Conservation (phyloP, 2,113 vertebrate species). For the Cisticola juncidis region DNA sequence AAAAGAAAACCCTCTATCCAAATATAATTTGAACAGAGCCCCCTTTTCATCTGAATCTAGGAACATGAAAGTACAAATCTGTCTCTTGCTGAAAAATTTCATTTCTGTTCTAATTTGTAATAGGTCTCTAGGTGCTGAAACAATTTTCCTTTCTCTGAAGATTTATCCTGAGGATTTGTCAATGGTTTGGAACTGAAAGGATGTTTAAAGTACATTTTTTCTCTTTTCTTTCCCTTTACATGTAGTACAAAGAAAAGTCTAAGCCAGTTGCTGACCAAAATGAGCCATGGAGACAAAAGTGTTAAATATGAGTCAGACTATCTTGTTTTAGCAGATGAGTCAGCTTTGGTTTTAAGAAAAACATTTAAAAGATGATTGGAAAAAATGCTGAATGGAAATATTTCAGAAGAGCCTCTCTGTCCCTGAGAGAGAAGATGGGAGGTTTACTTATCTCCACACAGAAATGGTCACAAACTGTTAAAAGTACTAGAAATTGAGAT, state of each 20-base stretch:
- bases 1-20: constrained; percentile 17
- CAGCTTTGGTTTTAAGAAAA: constrained; percentile 59
- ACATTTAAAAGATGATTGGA: constrained; percentile 48
- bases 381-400: constrained; percentile 74
- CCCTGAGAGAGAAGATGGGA: not conserved
- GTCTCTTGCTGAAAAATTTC: constrained; percentile 23
- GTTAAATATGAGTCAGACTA: constrained; percentile 72
- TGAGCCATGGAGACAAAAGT: not conserved
- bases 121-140: not conserved
- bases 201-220: not conserved
- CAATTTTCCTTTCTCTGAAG: constrained; percentile 7
- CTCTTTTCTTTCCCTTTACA: not conserved
- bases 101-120: constrained; percentile 41
- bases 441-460: not conserved
- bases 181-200: not conserved
- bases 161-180: constrained; percentile 3
- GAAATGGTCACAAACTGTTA: not conserved
- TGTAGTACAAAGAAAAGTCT: not conserved
- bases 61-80: constrained; percentile 10
- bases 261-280: not conserved
- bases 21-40: not conserved
- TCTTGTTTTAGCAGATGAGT: constrained; percentile 65
- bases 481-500: not conserved
- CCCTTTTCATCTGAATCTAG: not conserved
- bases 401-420: constrained; percentile 15